Base-by-base conservation (phyloP, 1,140 invertebrate species). In the Lepidurus couesii region DNA sequence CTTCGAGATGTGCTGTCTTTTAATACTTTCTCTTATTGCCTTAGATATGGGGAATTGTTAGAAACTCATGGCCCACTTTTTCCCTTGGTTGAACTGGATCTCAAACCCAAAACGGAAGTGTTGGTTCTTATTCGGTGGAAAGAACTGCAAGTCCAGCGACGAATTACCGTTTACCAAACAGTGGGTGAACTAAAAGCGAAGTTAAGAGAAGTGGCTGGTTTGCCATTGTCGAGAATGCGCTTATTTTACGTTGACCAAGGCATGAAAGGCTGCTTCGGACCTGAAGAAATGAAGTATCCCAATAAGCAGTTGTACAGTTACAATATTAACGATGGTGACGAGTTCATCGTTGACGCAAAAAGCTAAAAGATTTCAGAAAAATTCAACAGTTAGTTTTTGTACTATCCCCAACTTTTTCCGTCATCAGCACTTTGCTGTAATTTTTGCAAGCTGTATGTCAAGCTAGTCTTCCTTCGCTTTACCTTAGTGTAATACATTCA, bases 261-360 rank as follows among this genome's bases (percentile, higher is more conserved):
- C 75, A 85, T 89, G 85, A 86, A 86, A 83, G 85, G 84, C 78
- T 83, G 86, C 42, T 85, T 86, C 80, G 89, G 93, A 8, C 91
- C 93, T 1, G 94, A 96, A 86, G 93, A 94, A 84, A 94, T 97
- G 92, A 89, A 90, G 80, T 95, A 90, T 83, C 92, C 93, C 1
- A 92, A 92, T 80, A 95, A 95, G 82, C 92, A 93, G 83, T 86
- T 97, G 34, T 96, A 96, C 84, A 93, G 93, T 78, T 96, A 96
- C 85, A 95, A 96, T 84, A 93, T 97, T 78, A 88, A 90, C 80
- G 93, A 93, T 81, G 94, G 94, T 1, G 94, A 96, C 86, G 93
- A 96, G 85, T 95, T 97, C 82, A 92, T 95, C 77, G 91, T 97
- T 77, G 93, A 95, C 73, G 78, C 82, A 13, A 86, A 86, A 80